A percentile compares a stretch with the other conserved stretches of the same genome.
phyloP scores from a whole-genome alignment of 1,140 invertebrate species.

The Leptonema lineaticorne region DNA sequence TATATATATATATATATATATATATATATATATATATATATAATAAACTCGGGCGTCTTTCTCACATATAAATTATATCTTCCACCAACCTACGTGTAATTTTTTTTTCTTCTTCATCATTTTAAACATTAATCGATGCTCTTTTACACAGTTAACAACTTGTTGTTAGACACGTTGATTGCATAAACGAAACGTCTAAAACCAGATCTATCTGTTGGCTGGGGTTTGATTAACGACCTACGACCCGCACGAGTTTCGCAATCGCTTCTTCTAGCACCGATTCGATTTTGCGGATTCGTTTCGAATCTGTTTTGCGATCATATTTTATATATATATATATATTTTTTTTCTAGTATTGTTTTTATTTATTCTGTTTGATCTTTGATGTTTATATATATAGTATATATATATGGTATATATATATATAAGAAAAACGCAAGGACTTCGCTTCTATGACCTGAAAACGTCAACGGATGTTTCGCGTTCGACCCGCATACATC shows the following conservation, averaged over 20 bases:
- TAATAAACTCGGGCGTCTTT: not conserved
- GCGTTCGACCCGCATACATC: not conserved
- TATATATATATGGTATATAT: no score
- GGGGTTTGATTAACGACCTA: constrained; percentile 10
- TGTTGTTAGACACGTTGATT: not conserved
- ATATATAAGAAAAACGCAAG: not conserved
- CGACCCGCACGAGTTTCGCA: constrained; percentile 5
- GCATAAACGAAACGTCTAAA: not conserved
- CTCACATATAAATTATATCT: not conserved
- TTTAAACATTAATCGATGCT: constrained; percentile 6
- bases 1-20: not conserved
- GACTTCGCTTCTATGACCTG: constrained; percentile 1
- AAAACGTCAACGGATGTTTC: constrained; percentile 18
- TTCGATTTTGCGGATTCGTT: not conserved
- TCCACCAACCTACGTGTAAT: not conserved
- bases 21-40: not conserved
- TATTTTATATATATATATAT: not conserved
- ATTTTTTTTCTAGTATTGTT: no score
- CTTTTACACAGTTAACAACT: not conserved
- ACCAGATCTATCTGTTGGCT: constrained; percentile 1
- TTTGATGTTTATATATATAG: no score
- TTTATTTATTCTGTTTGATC: no score
- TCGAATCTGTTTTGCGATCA: not conserved
- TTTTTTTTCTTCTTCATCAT: not conserved
- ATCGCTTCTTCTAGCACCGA: no score